Evolutionary conservation across 2,797 vertebrate species (phyloP), one percentile per base, ranked within the genome.

Genomic region (Anguilla marmorata): DNA sequence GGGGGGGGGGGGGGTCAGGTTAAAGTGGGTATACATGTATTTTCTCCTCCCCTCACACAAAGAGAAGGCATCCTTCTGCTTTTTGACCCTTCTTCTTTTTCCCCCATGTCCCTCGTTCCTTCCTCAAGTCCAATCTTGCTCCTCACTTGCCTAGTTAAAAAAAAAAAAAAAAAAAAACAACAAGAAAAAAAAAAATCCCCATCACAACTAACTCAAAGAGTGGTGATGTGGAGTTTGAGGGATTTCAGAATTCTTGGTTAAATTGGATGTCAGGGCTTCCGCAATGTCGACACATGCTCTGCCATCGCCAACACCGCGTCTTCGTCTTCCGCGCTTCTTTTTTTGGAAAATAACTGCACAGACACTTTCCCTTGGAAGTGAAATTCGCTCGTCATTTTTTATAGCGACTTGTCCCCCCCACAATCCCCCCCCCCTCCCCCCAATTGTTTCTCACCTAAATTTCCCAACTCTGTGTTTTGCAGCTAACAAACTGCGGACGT

Each of bases 1-100:
- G 92, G 92, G 90, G 94, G 54, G 45, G 86, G 69, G 92, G 84
- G 37, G 37, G 37, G 37, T 37, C 89, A 60, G 76, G 63, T 24
- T 69, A 63, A 24, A 33, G 87, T 50, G 12, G 30, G 72, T 4
- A 19, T 33, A 27, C 2, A 60, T 41, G 27, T 58, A 1, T 30
- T 30, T 16, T 56, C 48, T 58, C n/a, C 16, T 48, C 24, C 50
- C 45, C 27, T 24, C 82, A 52, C 11, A 27, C 45, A 45, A 24
- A 80, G 80, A 74, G 69, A 74, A 80, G 30, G 76, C 19, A 7
- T 80, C 76, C 24, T 76, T 5, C 45, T 9, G 9, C 60, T 66
- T 66, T 56, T 56, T 56, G 1, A 9, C 60, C 41, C 45, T 24
- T 8, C 8, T 27, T 33, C n/a, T 11, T 30, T 33, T 33, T 72